A percentile compares a stretch with the other conserved stretches of the same genome.
Evolutionary conservation across 1,140 invertebrate species (phyloP).

Genomic region (Caenorhabditis latens): DNA sequence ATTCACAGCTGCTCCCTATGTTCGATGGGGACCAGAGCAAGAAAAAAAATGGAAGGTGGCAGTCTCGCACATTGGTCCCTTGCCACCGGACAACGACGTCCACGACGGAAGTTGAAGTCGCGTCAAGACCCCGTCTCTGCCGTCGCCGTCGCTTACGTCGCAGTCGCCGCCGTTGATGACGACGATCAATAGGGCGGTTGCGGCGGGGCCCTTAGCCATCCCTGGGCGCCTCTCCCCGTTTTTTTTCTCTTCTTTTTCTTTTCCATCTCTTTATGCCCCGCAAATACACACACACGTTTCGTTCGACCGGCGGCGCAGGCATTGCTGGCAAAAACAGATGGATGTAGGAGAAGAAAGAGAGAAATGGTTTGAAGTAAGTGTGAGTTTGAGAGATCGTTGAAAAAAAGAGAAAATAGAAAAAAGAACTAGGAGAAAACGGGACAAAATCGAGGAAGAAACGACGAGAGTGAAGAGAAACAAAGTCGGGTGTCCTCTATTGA

Average conservation of each 20-base stretch:
- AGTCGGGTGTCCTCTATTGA: no score
- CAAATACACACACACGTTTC: constrained; percentile 25
- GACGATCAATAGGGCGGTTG: constrained; percentile 54
- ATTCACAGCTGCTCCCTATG: no score
- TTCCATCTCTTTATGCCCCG: background rate
- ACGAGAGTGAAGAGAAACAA: background rate
- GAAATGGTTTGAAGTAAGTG: constrained; percentile 21
- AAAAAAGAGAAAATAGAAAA: background rate
- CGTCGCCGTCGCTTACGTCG: background rate
- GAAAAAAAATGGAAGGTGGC: background rate
- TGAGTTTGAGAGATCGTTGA: constrained; percentile 17
- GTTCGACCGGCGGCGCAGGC: background rate
- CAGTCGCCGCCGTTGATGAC: constrained; percentile 34
- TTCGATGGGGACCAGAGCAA: background rate
- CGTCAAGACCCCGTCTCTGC: constrained; percentile 7
- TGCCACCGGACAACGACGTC: no score
- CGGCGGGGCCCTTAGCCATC: constrained; percentile 47
- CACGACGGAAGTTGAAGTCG: constrained; percentile 3
- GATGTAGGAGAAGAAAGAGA: background rate
- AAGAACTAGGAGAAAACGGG: background rate
- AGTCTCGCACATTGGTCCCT: background rate
- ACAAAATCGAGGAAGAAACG: background rate
- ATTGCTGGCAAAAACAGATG: background rate
- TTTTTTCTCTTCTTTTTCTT: background rate
- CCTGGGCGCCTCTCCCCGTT: constrained; percentile 20